A percentile compares a stretch with the other conserved stretches of the same genome.
Evolutionary conservation across 1,140 invertebrate species (phyloP).

Genomic region (Aradophagus sp.): DNA sequence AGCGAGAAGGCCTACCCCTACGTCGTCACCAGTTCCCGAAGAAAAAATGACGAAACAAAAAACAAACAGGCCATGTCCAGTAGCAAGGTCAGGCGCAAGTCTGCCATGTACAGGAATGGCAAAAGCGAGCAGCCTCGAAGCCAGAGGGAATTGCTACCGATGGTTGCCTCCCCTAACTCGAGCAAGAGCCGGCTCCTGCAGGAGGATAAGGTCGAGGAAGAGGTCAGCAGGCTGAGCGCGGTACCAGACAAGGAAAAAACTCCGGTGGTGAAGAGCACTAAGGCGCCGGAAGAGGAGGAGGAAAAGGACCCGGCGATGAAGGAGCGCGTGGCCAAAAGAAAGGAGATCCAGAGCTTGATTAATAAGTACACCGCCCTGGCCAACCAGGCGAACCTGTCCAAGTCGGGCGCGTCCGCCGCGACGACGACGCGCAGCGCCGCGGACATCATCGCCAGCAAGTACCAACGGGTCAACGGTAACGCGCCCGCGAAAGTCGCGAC

Average conservation of each 20-base stretch:
- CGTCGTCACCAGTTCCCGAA: constrained; percentile 55
- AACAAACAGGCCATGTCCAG: background rate
- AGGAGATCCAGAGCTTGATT: constrained; percentile 87
- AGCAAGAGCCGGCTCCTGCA: too few relatives aligned
- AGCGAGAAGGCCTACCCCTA: constrained; percentile 82
- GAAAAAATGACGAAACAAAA: constrained; percentile 15
- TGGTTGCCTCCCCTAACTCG: constrained; percentile 15
- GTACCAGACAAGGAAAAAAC: too few relatives aligned
- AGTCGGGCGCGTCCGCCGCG: constrained; percentile 37
- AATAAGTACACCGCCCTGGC: constrained; percentile 82
- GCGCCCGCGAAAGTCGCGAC: constrained; percentile 56
- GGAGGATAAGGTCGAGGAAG: background rate
- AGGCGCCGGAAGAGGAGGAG: constrained; percentile 72
- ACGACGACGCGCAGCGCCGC: constrained; percentile 60
- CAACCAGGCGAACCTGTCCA: constrained; percentile 75
- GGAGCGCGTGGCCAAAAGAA: constrained; percentile 84
- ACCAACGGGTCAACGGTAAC: constrained; percentile 58
- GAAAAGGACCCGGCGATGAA: constrained; percentile 76
- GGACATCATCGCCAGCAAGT: constrained; percentile 73
- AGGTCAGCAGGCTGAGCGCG: background rate
- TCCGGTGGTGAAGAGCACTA: background rate
- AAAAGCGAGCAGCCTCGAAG: constrained; percentile 67
- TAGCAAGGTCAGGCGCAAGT: constrained; percentile 59
- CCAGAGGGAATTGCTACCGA: constrained; percentile 60
- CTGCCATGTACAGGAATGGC: constrained; percentile 61